Conservation (phyloP, 2,113 vertebrate species). For the Gracilinanus agilis region DNA sequence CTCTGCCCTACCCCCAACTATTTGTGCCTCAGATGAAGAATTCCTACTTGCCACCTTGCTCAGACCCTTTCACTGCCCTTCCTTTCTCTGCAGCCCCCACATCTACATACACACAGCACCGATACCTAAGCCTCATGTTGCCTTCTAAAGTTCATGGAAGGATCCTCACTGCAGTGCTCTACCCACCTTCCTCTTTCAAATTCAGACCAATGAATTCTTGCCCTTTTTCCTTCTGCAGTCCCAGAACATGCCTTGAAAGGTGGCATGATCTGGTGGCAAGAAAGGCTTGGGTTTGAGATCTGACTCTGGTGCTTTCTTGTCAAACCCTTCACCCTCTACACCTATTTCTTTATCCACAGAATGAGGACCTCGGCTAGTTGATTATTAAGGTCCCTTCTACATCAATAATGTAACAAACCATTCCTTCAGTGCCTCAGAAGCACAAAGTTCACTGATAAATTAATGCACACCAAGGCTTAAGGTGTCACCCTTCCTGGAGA, state of each 20-base stretch:
- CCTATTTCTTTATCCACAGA: not conserved
- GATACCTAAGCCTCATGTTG: accelerated
- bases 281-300: not conserved
- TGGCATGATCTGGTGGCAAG: not conserved
- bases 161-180: not conserved
- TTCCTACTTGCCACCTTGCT: not conserved
- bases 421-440: not conserved
- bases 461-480: not conserved
- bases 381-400: not conserved
- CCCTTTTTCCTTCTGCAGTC: not conserved
- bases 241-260: not conserved
- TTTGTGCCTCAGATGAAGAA: not conserved
- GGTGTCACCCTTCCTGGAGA: not conserved
- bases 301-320: not conserved
- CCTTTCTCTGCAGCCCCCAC: not conserved
- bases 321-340: not conserved
- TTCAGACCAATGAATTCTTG: not conserved
- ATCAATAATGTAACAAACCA: not conserved
- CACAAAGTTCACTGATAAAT: not conserved
- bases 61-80: not conserved
- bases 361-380: not conserved
- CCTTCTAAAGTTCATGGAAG: not conserved
- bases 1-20: not conserved
- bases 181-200: not conserved
- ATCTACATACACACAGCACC: not conserved